phyloP scores from a whole-genome alignment of 1,140 invertebrate species.

The Drosophila kikkawai region DNA sequence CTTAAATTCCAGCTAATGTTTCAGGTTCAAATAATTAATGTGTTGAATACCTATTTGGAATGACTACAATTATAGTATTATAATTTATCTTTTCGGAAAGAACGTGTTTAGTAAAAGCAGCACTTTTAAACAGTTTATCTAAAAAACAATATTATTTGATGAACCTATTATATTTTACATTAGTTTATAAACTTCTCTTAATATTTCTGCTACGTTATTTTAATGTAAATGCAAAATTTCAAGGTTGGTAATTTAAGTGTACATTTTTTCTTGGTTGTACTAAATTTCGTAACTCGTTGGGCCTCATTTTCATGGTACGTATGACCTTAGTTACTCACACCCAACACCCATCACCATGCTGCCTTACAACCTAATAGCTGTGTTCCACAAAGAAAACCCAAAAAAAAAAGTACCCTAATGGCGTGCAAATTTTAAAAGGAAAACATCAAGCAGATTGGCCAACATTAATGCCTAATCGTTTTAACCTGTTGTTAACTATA shows the following conservation, averaged over 20 bases:
- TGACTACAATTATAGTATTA: background rate
- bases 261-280: background rate
- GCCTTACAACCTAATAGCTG: slow-evolving; percentile 51
- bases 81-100: background rate
- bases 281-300: background rate
- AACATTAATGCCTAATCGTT: slow-evolving; percentile 78
- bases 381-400: slow-evolving; percentile 54
- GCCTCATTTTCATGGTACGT: slow-evolving; percentile 12
- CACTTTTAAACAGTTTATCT: background rate
- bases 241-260: slow-evolving; percentile 2
- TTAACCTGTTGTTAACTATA: slow-evolving; percentile 53
- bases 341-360: slow-evolving; percentile 17
- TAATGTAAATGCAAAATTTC: background rate
- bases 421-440: slow-evolving; percentile 71
- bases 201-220: background rate
- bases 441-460: slow-evolving; percentile 66
- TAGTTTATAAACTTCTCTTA: background rate
- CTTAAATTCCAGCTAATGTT: background rate
- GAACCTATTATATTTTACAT: background rate
- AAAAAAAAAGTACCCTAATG: slow-evolving; percentile 60
- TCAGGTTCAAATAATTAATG: background rate
- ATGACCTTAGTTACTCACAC: slow-evolving; percentile 13
- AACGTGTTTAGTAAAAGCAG: background rate
- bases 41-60: slow-evolving; percentile 1
- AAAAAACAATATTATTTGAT: background rate